Evolutionary conservation across 2,113 vertebrate genomes (phyloP), one percentile per base, ranked within the genome.

Genomic region (Tyto alba): DNA sequence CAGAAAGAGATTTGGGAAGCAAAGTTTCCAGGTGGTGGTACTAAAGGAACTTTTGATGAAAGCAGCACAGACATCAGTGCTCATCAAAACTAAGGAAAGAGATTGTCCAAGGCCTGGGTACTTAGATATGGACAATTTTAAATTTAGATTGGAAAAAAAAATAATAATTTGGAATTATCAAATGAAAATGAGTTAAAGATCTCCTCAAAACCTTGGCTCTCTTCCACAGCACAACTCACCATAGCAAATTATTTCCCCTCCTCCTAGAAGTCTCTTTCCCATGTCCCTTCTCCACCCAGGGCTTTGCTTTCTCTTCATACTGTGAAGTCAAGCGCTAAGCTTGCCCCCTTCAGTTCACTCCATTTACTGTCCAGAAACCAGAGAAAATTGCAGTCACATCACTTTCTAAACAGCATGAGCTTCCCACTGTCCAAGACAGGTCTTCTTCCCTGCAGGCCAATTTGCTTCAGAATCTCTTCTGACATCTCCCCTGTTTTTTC

Each of bases 301-400:
- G 77, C 72, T 92, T 93, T 71, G 68, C 47, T 81, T 92, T 92
- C n/a, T 79, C 22, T 92, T 85, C 50, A 50, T 34, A 43, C 21
- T 83, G 30, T 80, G 88, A 94, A 93, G 94, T 48, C 75, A 93
- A 96, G 90, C 85, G 91, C 53, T 90, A 95, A 92, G 92, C 85
- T 93, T 96, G 41, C 79, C 79, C 82, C 75, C 88, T 95, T 94
- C 94, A 95, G 75, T 91, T 95, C 66, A 72, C 69, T 96, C 52
- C 60, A 91, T 88, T 94, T 89, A 85, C 88, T 93, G 92, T 59
- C 66, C 95, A 91, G 78, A 91, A 80, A 82, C 41, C 66, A 56
- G 30, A 82, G 43, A 72, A 94, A 89, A 94, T 52, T 87, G 77
- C 74, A 63, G 43, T 34, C 43, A 68, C 71, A 59, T 74, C 84